phyloP scores from a whole-genome alignment of 2,888 invertebrate genomes.

The Coremacera marginata region DNA sequence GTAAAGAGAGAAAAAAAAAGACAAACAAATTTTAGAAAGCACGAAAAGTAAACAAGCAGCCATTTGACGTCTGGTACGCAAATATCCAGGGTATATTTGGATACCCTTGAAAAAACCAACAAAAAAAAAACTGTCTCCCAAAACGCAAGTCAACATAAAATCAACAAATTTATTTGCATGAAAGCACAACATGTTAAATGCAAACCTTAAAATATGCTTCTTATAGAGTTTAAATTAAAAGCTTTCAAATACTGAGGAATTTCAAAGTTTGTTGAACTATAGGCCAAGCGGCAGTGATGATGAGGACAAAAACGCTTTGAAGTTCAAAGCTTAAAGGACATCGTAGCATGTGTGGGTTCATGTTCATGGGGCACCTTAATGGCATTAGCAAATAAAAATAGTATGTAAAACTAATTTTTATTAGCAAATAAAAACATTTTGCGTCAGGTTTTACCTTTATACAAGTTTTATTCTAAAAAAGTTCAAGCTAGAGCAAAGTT shows the following conservation, averaged over 20 bases:
- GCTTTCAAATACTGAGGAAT: too few relatives aligned
- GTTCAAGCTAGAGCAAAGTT: too few relatives aligned
- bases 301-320: background rate
- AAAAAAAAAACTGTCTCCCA: background rate
- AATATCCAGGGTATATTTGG: background rate
- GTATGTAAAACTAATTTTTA: too few relatives aligned
- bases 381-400: too few relatives aligned
- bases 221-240: conserved; percentile 22
- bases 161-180: conserved; percentile 20
- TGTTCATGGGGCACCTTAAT: too few relatives aligned
- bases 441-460: too few relatives aligned
- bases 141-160: conserved; percentile 19
- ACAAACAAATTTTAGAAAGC: background rate
- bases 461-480: too few relatives aligned
- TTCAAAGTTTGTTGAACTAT: background rate
- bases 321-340: background rate
- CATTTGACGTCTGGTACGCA: background rate
- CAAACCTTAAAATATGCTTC: conserved; percentile 2
- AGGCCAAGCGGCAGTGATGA: background rate
- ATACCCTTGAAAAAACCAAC: background rate
- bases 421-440: too few relatives aligned
- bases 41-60: background rate
- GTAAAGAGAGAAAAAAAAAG: too few relatives aligned
- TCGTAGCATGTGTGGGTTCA: too few relatives aligned
- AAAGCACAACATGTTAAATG: conserved; percentile 14